Percentiles rank a stretch among this genome's conserved stretches.
Evolutionary conservation across 2,797 vertebrate genomes (phyloP).

Genomic region (Lates japonicus): DNA sequence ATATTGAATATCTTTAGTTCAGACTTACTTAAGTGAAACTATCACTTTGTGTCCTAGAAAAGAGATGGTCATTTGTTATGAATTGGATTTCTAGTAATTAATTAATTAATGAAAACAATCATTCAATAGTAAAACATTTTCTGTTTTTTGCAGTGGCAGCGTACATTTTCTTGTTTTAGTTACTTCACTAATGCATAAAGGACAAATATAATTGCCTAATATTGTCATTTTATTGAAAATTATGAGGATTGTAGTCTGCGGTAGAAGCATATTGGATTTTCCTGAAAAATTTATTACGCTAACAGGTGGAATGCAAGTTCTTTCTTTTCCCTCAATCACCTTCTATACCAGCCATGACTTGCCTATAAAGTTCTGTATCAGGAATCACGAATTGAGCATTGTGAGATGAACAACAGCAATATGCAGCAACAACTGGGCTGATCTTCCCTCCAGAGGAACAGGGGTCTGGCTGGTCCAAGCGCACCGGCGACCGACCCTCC

Average conservation of each 20-base stretch:
- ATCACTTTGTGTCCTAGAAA: too few species aligned
- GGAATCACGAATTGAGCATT: too few species aligned
- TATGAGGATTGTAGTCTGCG: background rate
- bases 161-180: background rate
- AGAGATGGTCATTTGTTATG: background rate
- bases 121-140: background rate
- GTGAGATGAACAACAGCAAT: constrained; percentile 60
- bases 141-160: too few species aligned
- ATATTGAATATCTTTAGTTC: background rate
- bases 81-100: background rate
- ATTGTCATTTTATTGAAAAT: background rate
- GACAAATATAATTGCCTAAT: background rate
- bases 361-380: constrained; percentile 61
- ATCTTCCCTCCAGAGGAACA: constrained; percentile 59
- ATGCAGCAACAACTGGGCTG: constrained; percentile 44
- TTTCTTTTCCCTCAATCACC: constrained; percentile 38
- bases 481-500: constrained; percentile 61
- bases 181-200: background rate
- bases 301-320: constrained; percentile 28
- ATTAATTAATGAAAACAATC: background rate
- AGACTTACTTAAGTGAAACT: too few species aligned
- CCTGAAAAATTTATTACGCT: background rate
- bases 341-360: constrained; percentile 52
- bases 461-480: constrained; percentile 63
- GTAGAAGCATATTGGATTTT: constrained; percentile 3